phyloP scores from a whole-genome alignment of 2,888 invertebrate species.

The Azorinus chamasolen region DNA sequence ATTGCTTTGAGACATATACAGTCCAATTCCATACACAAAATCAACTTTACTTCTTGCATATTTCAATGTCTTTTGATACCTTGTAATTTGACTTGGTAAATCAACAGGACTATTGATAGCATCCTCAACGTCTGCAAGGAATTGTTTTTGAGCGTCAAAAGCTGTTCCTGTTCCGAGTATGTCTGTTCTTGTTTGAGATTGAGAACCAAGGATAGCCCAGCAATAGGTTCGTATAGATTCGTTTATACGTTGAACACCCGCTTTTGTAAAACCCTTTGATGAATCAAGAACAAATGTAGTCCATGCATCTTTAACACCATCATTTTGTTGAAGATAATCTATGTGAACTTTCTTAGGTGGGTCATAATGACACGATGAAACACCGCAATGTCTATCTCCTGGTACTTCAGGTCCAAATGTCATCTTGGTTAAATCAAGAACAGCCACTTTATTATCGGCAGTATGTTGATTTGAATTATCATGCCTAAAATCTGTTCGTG shows the following conservation, averaged over 20 bases:
- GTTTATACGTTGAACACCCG: conserved; percentile 36
- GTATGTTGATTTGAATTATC: conserved; percentile 9
- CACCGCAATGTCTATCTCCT: conserved; percentile 21
- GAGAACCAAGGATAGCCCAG: conserved; percentile 39
- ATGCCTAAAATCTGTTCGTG: conserved; percentile 19
- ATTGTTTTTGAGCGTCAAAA: conserved; percentile 51
- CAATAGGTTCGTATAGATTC: conserved; percentile 26
- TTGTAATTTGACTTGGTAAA: conserved; percentile 32
- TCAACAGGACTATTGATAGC: conserved; percentile 24
- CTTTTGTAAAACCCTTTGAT: conserved; percentile 36
- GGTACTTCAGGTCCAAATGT: conserved; percentile 27
- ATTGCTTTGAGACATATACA: conserved; percentile 41
- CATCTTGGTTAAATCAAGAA: conserved; percentile 22
- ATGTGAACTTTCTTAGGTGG: conserved; percentile 34
- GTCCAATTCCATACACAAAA: conserved; percentile 28
- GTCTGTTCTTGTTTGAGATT: conserved; percentile 38
- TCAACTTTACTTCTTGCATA: conserved; percentile 42
- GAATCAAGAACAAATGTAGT: conserved; percentile 33
- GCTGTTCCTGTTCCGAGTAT: conserved; percentile 37
- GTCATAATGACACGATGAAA: conserved; percentile 24
- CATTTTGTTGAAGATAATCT: conserved; percentile 21
- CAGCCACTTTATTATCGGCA: conserved; percentile 9
- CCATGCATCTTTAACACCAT: conserved; percentile 15
- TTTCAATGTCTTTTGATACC: conserved; percentile 30
- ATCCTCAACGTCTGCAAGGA: conserved; percentile 34